Conservation (phyloP, 2,797 vertebrate genomes). For the Channallabes apus region DNA sequence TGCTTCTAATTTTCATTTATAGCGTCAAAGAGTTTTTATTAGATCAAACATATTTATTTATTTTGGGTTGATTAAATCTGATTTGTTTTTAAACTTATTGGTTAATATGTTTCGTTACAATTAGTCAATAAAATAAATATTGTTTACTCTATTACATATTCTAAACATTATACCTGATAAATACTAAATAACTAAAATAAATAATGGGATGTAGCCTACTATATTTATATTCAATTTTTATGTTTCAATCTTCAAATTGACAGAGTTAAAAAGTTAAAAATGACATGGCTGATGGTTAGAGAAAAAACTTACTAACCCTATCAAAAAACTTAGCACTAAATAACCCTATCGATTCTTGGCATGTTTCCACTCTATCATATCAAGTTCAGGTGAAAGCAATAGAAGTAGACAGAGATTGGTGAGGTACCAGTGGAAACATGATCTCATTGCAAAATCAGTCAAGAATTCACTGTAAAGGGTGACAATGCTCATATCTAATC, state of each 20-base stretch:
- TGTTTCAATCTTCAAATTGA: too few relatives aligned
- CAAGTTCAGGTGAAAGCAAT: slow-evolving; percentile 66
- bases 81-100: neutral
- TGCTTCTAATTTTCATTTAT: neutral
- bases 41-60: neutral
- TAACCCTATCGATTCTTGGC: slow-evolving; percentile 43
- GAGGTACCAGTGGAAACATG: slow-evolving; percentile 70
- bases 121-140: neutral
- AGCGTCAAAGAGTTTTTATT: neutral
- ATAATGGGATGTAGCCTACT: neutral
- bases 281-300: slow-evolving; percentile 27
- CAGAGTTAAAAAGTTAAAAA: neutral
- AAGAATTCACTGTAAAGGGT: slow-evolving; percentile 54
- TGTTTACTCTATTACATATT: neutral
- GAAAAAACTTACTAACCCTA: slow-evolving; percentile 40
- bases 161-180: neutral
- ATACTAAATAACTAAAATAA: neutral
- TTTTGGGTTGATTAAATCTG: too few relatives aligned
- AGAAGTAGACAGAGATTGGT: slow-evolving; percentile 57
- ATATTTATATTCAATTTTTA: too few relatives aligned
- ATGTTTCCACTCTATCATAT: slow-evolving; percentile 64
- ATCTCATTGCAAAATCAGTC: slow-evolving; percentile 70
- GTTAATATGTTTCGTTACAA: neutral
- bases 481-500: neutral
- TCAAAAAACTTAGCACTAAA: slow-evolving; percentile 46